Percentiles rank a stretch among this genome's conserved stretches.
Evolutionary conservation across 2,797 vertebrate species (phyloP).

Genomic region (Orientallactaga sibirica): DNA sequence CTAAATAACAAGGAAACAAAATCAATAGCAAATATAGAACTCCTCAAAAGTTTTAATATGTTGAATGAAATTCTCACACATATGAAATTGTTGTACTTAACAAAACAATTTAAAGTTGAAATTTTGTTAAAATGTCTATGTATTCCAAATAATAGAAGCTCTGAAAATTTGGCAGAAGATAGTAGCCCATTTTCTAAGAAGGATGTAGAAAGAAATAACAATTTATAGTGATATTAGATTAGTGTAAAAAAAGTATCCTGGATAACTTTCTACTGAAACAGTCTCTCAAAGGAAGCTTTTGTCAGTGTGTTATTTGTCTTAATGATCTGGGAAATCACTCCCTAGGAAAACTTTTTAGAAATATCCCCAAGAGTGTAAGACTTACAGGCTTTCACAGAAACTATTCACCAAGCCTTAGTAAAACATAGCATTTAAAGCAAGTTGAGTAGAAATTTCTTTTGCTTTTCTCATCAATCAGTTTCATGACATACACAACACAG

Average conservation of each 20-base stretch:
- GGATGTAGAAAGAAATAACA: neutral
- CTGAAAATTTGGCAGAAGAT: conserved; percentile 28
- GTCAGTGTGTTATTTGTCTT: conserved; percentile 1
- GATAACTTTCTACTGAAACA: conserved; percentile 38
- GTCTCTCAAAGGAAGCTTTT: conserved; percentile 26
- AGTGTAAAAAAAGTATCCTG: conserved; percentile 21
- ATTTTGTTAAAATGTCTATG: conserved; percentile 39
- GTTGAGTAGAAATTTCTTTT: conserved; percentile 37
- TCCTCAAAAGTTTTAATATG: conserved; percentile 24
- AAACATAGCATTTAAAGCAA: neutral
- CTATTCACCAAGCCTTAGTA: neutral
- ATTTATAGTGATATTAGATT: conserved; percentile 51
- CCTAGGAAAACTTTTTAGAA: conserved; percentile 56
- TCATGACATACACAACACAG: neutral
- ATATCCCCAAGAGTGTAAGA: neutral
- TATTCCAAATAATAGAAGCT: conserved; percentile 49
- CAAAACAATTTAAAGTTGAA: conserved; percentile 49
- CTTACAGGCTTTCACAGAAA: conserved; percentile 23
- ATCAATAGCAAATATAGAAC: conserved; percentile 19
- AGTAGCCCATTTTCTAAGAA: neutral
- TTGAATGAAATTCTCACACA: conserved; percentile 17
- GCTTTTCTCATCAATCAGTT: conserved; percentile 17
- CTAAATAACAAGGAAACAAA: conserved; percentile 38
- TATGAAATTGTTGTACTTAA: conserved; percentile 24
- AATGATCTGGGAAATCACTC: conserved; percentile 49